Conservation (phyloP, 2,113 vertebrate species). For the Odocoileus hemionus region DNA sequence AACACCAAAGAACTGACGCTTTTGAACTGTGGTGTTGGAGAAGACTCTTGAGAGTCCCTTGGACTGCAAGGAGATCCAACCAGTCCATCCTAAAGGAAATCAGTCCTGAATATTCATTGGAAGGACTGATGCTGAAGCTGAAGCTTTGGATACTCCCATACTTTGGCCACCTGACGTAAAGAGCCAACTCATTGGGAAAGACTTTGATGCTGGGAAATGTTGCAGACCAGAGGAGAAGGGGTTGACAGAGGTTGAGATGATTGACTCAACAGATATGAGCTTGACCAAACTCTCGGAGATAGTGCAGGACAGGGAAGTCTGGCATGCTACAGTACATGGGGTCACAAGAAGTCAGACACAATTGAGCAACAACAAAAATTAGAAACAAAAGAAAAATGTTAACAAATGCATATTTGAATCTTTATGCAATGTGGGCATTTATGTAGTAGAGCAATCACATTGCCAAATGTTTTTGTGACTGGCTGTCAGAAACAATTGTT, state of each 20-base stretch:
- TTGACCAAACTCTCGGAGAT: neutral
- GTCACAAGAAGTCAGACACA: neutral
- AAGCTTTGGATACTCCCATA: neutral
- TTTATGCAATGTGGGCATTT: neutral
- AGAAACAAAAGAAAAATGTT: neutral
- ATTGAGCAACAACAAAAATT: neutral
- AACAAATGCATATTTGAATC: neutral
- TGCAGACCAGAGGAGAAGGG: neutral
- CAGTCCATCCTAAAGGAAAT: neutral
- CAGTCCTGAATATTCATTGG: neutral
- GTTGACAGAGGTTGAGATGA: neutral
- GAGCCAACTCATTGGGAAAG: neutral
- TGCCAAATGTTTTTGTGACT: neutral
- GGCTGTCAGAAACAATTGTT: neutral
- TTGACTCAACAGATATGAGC: neutral
- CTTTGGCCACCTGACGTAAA: neutral
- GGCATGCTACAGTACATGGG: neutral
- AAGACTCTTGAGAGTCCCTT: neutral
- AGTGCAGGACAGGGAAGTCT: neutral
- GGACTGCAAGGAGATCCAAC: neutral
- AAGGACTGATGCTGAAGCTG: neutral
- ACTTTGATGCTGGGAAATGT: neutral
- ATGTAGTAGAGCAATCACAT: neutral
- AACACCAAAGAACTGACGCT: neutral
- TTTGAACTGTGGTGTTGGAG: neutral